Conservation (phyloP, 53 echinoderm and acorn worm genomes). For the Zoroaster sp. region DNA sequence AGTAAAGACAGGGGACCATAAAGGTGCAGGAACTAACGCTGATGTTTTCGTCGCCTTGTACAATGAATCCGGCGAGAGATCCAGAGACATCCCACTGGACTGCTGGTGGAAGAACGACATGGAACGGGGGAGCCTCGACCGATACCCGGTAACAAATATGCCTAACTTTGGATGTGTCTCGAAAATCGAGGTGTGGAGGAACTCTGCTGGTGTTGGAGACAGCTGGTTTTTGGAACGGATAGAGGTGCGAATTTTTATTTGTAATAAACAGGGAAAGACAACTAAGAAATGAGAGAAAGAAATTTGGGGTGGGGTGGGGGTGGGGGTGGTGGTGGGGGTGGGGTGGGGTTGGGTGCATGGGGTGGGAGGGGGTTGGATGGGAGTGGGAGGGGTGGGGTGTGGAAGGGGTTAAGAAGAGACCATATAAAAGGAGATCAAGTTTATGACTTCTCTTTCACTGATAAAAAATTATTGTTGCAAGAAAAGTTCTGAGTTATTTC, state of each 20-base stretch:
- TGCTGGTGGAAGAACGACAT: slow-evolving; percentile 77
- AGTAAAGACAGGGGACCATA: slow-evolving; percentile 83
- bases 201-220: slow-evolving; percentile 36
- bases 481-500: too few relatives aligned
- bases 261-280: not conserved
- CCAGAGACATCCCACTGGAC: slow-evolving; percentile 71
- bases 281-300: too few relatives aligned
- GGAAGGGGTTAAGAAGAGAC: too few relatives aligned
- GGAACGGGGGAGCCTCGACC: slow-evolving; percentile 67
- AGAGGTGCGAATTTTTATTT: slow-evolving; percentile 31
- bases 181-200: slow-evolving; percentile 82
- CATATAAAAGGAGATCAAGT: too few relatives aligned
- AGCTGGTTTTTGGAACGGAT: slow-evolving; percentile 84
- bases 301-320: not conserved
- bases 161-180: slow-evolving; percentile 69
- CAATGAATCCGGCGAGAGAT: slow-evolving; percentile 60
- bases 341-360: too few relatives aligned
- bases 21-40: slow-evolving; percentile 82
- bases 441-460: too few relatives aligned
- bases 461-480: too few relatives aligned
- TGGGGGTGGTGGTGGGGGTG: too few relatives aligned
- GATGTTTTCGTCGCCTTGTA: slow-evolving; percentile 71
- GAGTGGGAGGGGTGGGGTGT: too few relatives aligned
- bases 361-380: too few relatives aligned
- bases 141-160: slow-evolving; percentile 64